Evolutionary conservation across 2,113 vertebrate species (phyloP), one percentile per base, ranked within the genome.

Genomic region (Cynopterus brachyotis): DNA sequence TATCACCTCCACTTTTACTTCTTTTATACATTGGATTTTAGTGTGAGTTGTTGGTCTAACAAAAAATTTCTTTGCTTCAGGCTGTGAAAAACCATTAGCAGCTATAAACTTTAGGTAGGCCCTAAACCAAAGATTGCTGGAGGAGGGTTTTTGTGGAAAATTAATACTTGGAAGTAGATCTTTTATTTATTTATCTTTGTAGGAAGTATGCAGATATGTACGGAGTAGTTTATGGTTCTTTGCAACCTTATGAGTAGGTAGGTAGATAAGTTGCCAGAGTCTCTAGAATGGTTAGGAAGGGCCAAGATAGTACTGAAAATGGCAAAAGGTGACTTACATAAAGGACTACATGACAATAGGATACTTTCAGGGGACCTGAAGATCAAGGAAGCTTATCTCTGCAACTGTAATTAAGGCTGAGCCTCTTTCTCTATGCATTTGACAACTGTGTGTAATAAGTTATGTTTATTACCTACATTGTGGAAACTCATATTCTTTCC

Each of bases 11-110:
- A 79, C 20, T 94, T 80, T 96, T 64, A 72, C 89, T 26, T 55
- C 22, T 55, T 88, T 78, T 55, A 86, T 83, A 22, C 75, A 42
- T 89, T 94, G 26, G 16, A 79, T 73, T 90, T 90, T 83, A 93
- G 35, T 80, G 19, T 88, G 59, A 93, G 3, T 37, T 95, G 7
- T 91, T 84, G 45, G 19, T 67, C 81, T 13, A 88, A 69, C 26
- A 95, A 73, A 87, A 6, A 24, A 78, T 64, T 83, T 24, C 5
- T 91, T 75, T 92, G n/a, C 9, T 94, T 94, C 57, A 96, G 86
- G 90, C 40, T 83, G 24, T 76, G 10, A 59, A 55, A 64, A 76
- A 70, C 32, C 57, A 66, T 83, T 75, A 84, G 28, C 10, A 88
- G 47, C 22, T 76, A 60, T 6, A 45, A 53, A 37, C 32, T 96